These are phyloP conservation scores for Avahi laniger DNA, from an alignment of 2,797 vertebrate genomes.

Conservation along the genomic window DNA sequence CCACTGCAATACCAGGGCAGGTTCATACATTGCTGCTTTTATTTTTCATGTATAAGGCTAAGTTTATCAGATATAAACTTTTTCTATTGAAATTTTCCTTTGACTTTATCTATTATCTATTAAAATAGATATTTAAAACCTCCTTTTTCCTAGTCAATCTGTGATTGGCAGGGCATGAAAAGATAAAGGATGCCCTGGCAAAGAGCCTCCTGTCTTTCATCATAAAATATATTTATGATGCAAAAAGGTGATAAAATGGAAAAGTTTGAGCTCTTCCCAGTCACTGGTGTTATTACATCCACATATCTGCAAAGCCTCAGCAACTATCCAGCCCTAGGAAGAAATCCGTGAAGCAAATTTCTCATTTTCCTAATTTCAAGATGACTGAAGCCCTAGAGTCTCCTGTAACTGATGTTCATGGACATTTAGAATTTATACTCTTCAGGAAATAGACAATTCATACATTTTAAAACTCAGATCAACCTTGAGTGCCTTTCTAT, in stretches of 20 bases:
- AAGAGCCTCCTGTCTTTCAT: neutral
- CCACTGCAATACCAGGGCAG: neutral
- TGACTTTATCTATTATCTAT: neutral
- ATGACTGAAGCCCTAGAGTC: conserved; percentile 44
- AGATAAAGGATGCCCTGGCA: neutral
- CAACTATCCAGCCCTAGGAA: neutral
- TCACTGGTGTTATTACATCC: conserved; percentile 4
- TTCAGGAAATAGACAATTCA: conserved; percentile 56
- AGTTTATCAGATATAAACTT: neutral
- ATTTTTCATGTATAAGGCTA: conserved; percentile 31
- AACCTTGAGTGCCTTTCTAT: conserved; percentile 65
- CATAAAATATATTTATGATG: conserved; percentile 55
- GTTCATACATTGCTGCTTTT: neutral
- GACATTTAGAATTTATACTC: conserved; percentile 60
- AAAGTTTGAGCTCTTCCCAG: neutral
- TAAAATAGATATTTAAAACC: neutral
- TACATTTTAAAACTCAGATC: conserved; percentile 61
- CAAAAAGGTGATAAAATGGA: conserved; percentile 35
- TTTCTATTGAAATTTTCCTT: neutral
- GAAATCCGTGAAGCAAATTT: conserved; percentile 36
- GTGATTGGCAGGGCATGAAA: neutral
- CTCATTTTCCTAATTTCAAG: conserved; percentile 61
- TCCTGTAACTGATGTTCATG: conserved; percentile 40
- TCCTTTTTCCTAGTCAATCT: neutral
- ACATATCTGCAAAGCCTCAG: conserved; percentile 5